Conservation (phyloP, 2,888 invertebrate genomes). For the Drosophila anomelani region DNA sequence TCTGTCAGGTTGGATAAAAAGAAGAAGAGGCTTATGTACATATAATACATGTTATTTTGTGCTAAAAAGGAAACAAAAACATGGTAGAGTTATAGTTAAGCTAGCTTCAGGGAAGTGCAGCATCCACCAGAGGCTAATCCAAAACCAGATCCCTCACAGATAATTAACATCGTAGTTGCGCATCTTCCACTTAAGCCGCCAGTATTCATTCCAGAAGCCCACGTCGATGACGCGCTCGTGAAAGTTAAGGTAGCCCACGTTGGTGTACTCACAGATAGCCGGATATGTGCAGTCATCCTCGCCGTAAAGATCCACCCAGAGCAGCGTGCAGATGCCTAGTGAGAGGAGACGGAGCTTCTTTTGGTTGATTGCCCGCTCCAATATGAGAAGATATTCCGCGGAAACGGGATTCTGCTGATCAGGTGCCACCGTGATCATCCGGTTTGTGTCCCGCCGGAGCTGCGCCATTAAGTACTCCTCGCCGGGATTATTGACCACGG, state of each 20-base stretch:
- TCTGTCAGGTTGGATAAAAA: slow-evolving; percentile 1
- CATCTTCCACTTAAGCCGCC: slow-evolving; percentile 92
- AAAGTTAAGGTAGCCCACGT: slow-evolving; percentile 89
- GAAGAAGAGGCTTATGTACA: not conserved
- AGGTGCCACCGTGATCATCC: slow-evolving; percentile 89
- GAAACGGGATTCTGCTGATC: slow-evolving; percentile 89
- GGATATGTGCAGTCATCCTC: slow-evolving; percentile 90
- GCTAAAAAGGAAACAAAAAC: slow-evolving; percentile 37
- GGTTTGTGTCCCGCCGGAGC: slow-evolving; percentile 87
- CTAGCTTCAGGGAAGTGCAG: slow-evolving; percentile 16
- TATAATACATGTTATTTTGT: not conserved
- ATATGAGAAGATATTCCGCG: slow-evolving; percentile 87
- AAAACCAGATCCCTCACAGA: slow-evolving; percentile 56
- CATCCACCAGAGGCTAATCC: not conserved
- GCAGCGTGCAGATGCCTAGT: slow-evolving; percentile 90
- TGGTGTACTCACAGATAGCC: slow-evolving; percentile 90
- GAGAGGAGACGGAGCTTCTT: slow-evolving; percentile 89
- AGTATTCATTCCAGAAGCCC: slow-evolving; percentile 94
- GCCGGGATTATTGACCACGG: slow-evolving; percentile 89
- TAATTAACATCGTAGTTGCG: slow-evolving; percentile 91
- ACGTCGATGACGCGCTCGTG: slow-evolving; percentile 91
- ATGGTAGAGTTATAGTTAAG: slow-evolving; percentile 33
- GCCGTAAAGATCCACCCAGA: slow-evolving; percentile 91
- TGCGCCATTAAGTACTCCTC: slow-evolving; percentile 88
- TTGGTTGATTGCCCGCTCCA: slow-evolving; percentile 89